Evolutionary conservation across 2,888 invertebrate genomes (phyloP).

Genomic region (Spisula subtruncata): DNA sequence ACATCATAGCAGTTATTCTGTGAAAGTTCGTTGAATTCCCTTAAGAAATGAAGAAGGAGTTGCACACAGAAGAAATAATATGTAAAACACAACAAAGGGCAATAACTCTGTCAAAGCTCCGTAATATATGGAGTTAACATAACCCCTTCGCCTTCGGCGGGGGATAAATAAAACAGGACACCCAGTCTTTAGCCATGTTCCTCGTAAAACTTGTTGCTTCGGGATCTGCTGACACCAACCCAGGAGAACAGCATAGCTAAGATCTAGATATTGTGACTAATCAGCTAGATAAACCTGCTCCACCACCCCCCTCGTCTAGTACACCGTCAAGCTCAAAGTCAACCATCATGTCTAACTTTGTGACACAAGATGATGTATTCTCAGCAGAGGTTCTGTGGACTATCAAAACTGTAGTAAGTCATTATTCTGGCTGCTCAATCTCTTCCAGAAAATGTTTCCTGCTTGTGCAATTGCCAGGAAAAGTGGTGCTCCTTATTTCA

Average conservation of each 20-base stretch:
- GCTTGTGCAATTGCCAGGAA: slow-evolving; percentile 51
- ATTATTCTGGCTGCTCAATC: slow-evolving; percentile 47
- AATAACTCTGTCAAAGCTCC: no score
- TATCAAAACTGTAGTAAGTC: slow-evolving; percentile 50
- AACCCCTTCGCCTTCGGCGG: no score
- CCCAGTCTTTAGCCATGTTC: slow-evolving; percentile 44
- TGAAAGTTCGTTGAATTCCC: no score
- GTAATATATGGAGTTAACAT: no score
- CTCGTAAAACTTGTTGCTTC: slow-evolving; percentile 49
- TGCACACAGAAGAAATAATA: no score
- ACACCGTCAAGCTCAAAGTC: neutral
- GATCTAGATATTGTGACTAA: slow-evolving; percentile 33
- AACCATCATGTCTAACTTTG: slow-evolving; percentile 43
- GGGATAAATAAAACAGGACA: slow-evolving; percentile 56
- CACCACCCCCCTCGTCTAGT: slow-evolving; percentile 25
- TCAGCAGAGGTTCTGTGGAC: slow-evolving; percentile 58
- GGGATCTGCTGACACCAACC: slow-evolving; percentile 41
- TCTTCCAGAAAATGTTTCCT: slow-evolving; percentile 59
- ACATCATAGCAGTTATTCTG: no score
- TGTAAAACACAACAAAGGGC: no score
- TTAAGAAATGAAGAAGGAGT: no score
- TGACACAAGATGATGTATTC: slow-evolving; percentile 46
- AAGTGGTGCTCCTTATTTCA: slow-evolving; percentile 42
- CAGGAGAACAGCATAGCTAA: slow-evolving; percentile 18
- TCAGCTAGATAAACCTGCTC: slow-evolving; percentile 38